A percentile compares a stretch with the other conserved stretches of the same genome.
phyloP scores from a whole-genome alignment of 2,113 vertebrate genomes.

The Tonatia bakeri region DNA sequence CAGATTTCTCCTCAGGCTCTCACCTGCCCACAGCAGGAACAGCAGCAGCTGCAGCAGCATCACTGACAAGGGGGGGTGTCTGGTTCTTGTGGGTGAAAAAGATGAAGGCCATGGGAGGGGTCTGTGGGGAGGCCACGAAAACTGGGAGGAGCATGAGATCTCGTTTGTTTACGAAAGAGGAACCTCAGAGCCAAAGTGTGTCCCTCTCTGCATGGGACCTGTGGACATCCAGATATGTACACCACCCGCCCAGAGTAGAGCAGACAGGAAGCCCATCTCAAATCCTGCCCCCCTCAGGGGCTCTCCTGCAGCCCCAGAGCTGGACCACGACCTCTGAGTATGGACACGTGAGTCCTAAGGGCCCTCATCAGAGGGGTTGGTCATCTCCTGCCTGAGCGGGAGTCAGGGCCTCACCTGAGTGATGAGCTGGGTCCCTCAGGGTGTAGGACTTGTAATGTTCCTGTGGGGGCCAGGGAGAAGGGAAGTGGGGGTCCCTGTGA shows the following conservation, averaged over 20 bases:
- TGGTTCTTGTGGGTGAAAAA: neutral
- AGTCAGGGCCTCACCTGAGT: neutral
- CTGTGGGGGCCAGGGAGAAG: neutral
- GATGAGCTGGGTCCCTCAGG: neutral
- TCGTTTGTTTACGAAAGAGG: neutral
- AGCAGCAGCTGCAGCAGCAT: neutral
- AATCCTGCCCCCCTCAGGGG: accelerated
- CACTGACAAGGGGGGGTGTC: neutral
- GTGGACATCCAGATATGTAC: accelerated
- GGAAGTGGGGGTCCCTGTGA: neutral
- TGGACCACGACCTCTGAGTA: no score
- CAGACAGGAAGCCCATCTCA: accelerated
- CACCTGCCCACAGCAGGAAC: neutral
- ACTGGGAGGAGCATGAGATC: neutral
- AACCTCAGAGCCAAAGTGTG: neutral
- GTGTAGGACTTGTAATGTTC: neutral
- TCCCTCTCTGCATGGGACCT: neutral
- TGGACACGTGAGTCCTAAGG: neutral
- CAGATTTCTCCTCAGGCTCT: accelerated
- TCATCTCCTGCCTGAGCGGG: no score
- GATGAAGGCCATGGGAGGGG: neutral
- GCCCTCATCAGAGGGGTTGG: neutral
- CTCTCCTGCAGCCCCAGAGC: no score
- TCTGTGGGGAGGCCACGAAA: neutral
- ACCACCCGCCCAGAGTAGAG: neutral